phyloP scores from a whole-genome alignment of 2,888 invertebrate genomes.

The Hyppa rectilinea region DNA sequence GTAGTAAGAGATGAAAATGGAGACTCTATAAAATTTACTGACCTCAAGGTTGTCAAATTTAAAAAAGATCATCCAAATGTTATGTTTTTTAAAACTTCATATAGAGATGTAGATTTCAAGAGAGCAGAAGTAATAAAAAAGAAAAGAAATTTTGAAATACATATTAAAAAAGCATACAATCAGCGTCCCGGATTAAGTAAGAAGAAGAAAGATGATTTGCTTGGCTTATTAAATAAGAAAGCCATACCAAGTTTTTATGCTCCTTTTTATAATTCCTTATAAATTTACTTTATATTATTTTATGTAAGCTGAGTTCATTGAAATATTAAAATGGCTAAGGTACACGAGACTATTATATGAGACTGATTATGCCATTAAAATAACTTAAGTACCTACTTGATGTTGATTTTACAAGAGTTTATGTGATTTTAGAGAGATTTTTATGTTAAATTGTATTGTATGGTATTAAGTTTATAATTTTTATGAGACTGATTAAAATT shows the following conservation, averaged over 20 bases:
- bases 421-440: no score
- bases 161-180: no score
- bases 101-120: not conserved
- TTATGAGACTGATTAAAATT: no score
- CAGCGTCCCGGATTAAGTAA: constrained; percentile 9
- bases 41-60: not conserved
- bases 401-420: no score
- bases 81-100: constrained; percentile 9
- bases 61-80: not conserved
- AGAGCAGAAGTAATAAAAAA: constrained; percentile 11
- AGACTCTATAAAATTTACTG: not conserved
- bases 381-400: no score
- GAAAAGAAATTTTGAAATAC: constrained; percentile 1
- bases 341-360: no score
- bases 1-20: constrained; percentile 4
- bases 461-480: no score
- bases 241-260: constrained; percentile 4
- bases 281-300: no score
- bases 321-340: no score
- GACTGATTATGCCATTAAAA: no score
- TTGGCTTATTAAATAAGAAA: not conserved
- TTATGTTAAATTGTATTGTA: no score
- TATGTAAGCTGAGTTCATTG: no score
- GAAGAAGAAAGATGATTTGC: constrained; percentile 4
- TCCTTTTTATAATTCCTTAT: constrained; percentile 10